Percentiles rank a stretch among this genome's conserved stretches.
Evolutionary conservation across 2,113 vertebrate genomes (phyloP).

Genomic region (Suricata suricatta): DNA sequence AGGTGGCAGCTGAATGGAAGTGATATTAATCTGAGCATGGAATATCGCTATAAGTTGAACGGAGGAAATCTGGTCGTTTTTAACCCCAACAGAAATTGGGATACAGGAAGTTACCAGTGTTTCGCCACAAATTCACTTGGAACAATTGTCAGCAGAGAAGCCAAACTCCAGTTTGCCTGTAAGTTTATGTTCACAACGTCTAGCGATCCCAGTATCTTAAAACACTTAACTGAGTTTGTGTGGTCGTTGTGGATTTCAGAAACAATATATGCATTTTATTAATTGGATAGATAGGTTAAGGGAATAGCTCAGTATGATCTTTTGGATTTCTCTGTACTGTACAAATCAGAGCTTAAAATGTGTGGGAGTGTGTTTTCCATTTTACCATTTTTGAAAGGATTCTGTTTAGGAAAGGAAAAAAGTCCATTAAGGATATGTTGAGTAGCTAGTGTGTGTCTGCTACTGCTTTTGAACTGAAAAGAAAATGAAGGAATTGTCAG

Average conservation of each 20-base stretch:
- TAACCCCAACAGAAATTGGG: constrained; percentile 88
- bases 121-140: constrained; percentile 86
- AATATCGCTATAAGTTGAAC: constrained; percentile 88
- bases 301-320: neutral
- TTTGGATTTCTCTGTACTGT: neutral
- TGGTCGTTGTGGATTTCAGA: neutral
- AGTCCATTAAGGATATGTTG: neutral
- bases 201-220: neutral
- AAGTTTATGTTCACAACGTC: constrained; percentile 76
- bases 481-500: neutral
- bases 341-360: neutral
- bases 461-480: neutral
- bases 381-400: neutral
- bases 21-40: constrained; percentile 86
- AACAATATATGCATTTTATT: neutral
- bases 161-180: constrained; percentile 91
- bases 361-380: neutral
- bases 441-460: neutral
- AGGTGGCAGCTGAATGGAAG: constrained; percentile 94
- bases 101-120: constrained; percentile 89
- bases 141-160: constrained; percentile 88
- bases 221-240: neutral
- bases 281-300: neutral
- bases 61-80: constrained; percentile 90
- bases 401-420: neutral